Base-by-base conservation (phyloP, 2,113 vertebrate species). In the Gobius niger region DNA sequence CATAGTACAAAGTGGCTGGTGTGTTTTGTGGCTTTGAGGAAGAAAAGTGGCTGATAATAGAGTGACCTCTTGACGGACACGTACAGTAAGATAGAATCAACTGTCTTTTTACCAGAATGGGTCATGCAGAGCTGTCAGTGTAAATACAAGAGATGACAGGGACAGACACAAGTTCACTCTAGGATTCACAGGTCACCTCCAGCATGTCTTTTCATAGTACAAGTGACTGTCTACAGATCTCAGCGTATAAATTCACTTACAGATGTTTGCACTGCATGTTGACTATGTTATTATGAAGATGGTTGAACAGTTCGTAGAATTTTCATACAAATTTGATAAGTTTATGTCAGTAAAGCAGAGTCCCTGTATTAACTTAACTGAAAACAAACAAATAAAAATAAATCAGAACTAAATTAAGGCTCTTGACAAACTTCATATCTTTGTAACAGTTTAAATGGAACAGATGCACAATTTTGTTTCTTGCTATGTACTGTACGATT, bases 31-130 rank as follows among this genome's bases (percentile, higher is more conserved):
- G 83, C 87, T 83, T 70, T 59, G 70, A 86, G 88, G 80, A 82
- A 84, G 82, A 88, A 63, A 74, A 82, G 76, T 47, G 15, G 83
- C 78, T 83, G 86, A 86, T 87, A 89, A 85, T 65, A 84, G 74
- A 67, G 73, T 85, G 88, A 91, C 86, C 85, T 85, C 80, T 80
- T 68, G 14, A 67, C 65, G 68, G 84, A 85, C 81, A 83, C 59
- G 60, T 68, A 83, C 63, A 75, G 67, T 60, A 52, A 69, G 73
- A 76, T 73, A 77, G 72, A 85, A 70, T 56, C 42, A 44, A 46
- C 12, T 16, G 18, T 44, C 19, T 63, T 42, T 49, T 54, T 70
- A 70, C 68, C 1, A 62, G 50, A 67, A 9, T 66, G 65, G 1
- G 4, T 77, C 69, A 70, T 59, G 62, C 67, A 50, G 50, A 34